Evolutionary conservation across 2,113 vertebrate species (phyloP).

Genomic region (Cygnus atratus): DNA sequence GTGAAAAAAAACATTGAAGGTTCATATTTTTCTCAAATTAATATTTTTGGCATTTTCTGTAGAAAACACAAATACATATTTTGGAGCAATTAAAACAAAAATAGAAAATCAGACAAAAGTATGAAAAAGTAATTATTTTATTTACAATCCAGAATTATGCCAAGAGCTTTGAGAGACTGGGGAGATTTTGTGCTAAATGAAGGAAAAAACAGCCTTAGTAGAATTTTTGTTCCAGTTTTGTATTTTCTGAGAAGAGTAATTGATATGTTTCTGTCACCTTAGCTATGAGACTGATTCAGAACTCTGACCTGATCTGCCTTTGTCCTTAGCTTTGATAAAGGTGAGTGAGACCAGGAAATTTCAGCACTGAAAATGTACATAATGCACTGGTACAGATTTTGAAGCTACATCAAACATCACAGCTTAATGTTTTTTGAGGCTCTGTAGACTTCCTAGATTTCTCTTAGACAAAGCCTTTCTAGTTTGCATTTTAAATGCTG

Average conservation of each 20-base stretch:
- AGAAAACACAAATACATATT: neutral
- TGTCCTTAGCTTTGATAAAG: neutral
- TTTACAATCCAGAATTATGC: neutral
- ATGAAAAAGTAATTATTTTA: neutral
- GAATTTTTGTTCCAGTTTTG: neutral
- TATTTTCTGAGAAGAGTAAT: neutral
- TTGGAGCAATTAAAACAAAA: neutral
- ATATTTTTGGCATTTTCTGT: neutral
- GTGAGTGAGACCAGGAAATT: neutral
- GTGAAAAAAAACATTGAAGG: neutral
- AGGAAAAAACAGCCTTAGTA: neutral
- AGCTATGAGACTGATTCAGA: neutral
- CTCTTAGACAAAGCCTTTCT: neutral
- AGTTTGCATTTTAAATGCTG: neutral
- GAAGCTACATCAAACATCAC: neutral
- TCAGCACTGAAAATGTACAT: fast-evolving
- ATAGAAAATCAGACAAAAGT: neutral
- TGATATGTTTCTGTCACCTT: neutral
- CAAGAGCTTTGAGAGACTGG: neutral
- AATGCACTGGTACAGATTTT: neutral
- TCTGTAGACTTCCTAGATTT: neutral
- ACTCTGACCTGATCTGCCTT: neutral
- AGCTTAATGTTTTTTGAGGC: neutral
- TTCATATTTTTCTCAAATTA: neutral
- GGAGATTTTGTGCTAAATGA: neutral